Base-by-base conservation (phyloP, 1,140 invertebrate genomes). In the Cydia pomonella region DNA sequence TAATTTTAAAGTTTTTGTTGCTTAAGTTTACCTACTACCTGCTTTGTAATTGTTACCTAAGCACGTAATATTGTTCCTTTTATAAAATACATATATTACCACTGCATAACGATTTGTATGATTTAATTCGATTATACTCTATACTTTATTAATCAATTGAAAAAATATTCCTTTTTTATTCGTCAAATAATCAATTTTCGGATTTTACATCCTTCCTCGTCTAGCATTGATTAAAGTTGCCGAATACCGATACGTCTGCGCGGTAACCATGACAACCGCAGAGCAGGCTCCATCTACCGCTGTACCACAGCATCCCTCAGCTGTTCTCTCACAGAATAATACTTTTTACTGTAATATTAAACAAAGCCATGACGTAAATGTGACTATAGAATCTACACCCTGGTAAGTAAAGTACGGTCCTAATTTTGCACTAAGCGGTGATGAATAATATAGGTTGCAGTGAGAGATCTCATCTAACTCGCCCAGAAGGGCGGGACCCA, bases 211-310 rank as follows among this genome's bases (percentile, higher is more conserved):
- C 64, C 25, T 18, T 10, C 29, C n/a, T 69, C 29, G 10, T 29
- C 25, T 27, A 29, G 27, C 64, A 69, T 69, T 23, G 64, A 69
- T 69, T 41, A 3, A 38, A 18, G 27, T 33, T 33, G 10, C 7
- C 3, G 21, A 27, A 27, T 33, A 7, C 7, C 3, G 21, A 27
- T 71, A 84, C 89, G 89, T 79, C 76, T 90, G 90, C 87, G 88
- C 84, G 72, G 80, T 89, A 78, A 9, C 84, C 77, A 77, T 77
- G 79, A 74, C 73, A 81, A 87, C 80, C 25, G n/a, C 79, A 82
- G 88, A 89, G 84, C 74, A 73, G 74, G 86, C 85, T 87, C 86
- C 86, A 89, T 84, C 84, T 87, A 50, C 76, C 77, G 83, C 80
- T 77, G 69, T 62, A 50, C 73, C 59, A 62, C 89, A 91, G 88